These are phyloP conservation scores for Porites cylindrica DNA, from an alignment of 92 coral and sea anemone species.

Conservation along the genomic window DNA sequence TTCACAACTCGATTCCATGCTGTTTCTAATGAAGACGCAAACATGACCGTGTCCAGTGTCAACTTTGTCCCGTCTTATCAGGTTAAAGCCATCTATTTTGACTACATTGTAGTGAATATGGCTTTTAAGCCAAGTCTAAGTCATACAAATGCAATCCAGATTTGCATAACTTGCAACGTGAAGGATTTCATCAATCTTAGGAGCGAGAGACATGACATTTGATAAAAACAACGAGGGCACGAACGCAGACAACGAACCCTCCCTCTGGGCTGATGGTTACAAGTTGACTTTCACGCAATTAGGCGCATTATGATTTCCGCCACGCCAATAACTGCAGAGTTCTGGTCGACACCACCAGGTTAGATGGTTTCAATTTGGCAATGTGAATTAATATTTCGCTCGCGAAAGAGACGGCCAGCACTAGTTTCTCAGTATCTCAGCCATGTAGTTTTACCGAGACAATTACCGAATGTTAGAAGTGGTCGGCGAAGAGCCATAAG, in stretches of 20 bases:
- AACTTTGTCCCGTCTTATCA: constrained; percentile 11
- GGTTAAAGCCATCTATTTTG: constrained; percentile 25
- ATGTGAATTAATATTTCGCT: not conserved
- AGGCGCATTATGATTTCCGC: not conserved
- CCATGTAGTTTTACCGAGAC: not conserved
- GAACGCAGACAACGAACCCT: not conserved
- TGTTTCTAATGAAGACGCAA: not conserved
- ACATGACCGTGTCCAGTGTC: not conserved
- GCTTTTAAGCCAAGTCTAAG: constrained; percentile 41
- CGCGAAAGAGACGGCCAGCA: not conserved
- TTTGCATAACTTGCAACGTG: constrained; percentile 13
- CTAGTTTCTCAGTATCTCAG: not conserved
- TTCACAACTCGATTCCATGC: not conserved
- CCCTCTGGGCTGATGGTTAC: not conserved
- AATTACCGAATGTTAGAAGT: not conserved
- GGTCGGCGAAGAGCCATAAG: not conserved
- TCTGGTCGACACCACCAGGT: not conserved
- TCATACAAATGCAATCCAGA: constrained; percentile 27
- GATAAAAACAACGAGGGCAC: not conserved
- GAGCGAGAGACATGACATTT: no score
- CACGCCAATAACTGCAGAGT: not conserved
- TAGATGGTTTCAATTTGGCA: not conserved
- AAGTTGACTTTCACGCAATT: not conserved
- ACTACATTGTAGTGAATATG: constrained; percentile 43
- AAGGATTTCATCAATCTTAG: not conserved